Base-by-base conservation (phyloP, 1,140 invertebrate species). In the Colletes latitarsis region DNA sequence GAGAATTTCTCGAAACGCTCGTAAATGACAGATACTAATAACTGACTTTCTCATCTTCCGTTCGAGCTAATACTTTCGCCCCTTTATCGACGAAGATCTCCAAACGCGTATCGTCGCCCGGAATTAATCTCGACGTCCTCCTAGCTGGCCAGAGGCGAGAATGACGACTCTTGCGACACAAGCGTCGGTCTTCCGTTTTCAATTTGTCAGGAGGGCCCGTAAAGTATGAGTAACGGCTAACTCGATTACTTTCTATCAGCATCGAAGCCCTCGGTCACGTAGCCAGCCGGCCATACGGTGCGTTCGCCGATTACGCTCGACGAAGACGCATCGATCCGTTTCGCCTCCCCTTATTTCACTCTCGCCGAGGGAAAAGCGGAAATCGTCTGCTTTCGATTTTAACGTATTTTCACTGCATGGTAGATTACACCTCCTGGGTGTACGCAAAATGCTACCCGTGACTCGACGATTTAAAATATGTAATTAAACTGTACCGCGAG, bases 231-330 rank as follows among this genome's bases (percentile, higher is more conserved):
- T 69, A 62, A 63, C 77, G 70, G 46, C 9, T 39, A 49, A 66
- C 60, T 67, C 68, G 62, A 80, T 80, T 78, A 69, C 15, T 73
- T 57, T 72, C 69, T 39, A 73, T 74, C 77, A 19, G 0, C 12
- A n/a, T 9, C 10, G 8, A 55, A 5, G 55, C 10, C 10, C 77
- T 77, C 14, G 58, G 64, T 84, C 82, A 70, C 78, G 82, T 84
- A 73, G 30, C n/a, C 49, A 68, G 39, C n/a, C 41, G n/a, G 9
- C 30, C 49, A 46, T 66, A 43, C 55, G 67, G 43, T 53, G 60
- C 67, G 71, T 53, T 74, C 60, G 58, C 30, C 77, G 83, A 84
- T 85, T 85, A 84, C 76, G 73, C 49, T 81, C 57, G 79, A 71
- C 46, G 79, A 82, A 84, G 67, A 70, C 55, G 78, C 82, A 85